Base-by-base conservation (phyloP, 2,888 invertebrate genomes). In the Hypselothyrea guttata region DNA sequence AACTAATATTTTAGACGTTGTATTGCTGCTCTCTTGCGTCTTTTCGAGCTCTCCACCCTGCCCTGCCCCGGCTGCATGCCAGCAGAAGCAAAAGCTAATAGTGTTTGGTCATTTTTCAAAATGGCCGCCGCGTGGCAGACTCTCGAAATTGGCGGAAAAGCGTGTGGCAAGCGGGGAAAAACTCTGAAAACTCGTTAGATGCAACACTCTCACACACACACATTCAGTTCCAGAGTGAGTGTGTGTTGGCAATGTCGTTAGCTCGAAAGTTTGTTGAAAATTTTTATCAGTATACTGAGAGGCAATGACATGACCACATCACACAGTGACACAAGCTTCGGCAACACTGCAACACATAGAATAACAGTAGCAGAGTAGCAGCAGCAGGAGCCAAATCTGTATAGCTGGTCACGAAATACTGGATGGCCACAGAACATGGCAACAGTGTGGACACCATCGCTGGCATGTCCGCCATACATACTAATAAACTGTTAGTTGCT, bases 241-340 rank as follows among this genome's bases (percentile, higher is more conserved):
- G 55, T 18, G 34, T 54, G 49, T 22, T 53, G 42, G 55, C 42
- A 47, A 53, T 83, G 78, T 85, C 86, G 86, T 78, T 85, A 79
- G 77, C 69, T 83, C 65, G 61, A 75, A 78, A 85, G 84, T 78
- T 78, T 83, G 78, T 75, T 83, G 72, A 83, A 71, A 75, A 79
- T 71, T 83, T 62, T 78, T 78, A 83, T 85, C 86, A 78, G 72
- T 61, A 64, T 66, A 76, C 73, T 53, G 76, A 68, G 76, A 68
- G 60, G 81, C 86, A 78, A 75, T 78, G 86, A 85, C 78, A 85
- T 83, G 86, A 83, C 78, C 86, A 71, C 86, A 78, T 78, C 78
- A 83, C 69, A 74, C 69, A 74, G 45, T 53, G 56, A 63, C 60
- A 71, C 59, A 64, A 62, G 57, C 75, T 64, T 54, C 35, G 41